These are phyloP conservation scores for Galeruca laticollis DNA, from an alignment of 2,888 invertebrate species.

Conservation along the genomic window DNA sequence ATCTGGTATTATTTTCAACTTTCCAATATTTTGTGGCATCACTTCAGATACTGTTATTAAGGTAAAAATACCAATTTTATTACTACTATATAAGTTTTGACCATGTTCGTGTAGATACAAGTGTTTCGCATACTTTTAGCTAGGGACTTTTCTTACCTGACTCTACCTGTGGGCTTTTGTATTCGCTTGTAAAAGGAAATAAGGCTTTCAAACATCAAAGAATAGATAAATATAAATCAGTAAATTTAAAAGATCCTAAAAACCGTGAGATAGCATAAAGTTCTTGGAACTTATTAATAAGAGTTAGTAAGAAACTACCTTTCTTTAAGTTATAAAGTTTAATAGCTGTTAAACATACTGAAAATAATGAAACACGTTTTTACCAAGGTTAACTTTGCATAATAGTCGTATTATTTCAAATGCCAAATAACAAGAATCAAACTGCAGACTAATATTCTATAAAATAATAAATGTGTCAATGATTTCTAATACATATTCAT, in stretches of 20 bases:
- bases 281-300: neutral
- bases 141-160: neutral
- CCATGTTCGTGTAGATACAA: neutral
- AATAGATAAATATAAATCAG: slow-evolving; percentile 11
- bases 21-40: neutral
- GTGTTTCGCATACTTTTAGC: neutral
- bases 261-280: neutral
- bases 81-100: neutral
- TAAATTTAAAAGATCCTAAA: neutral
- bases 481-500: neutral
- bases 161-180: neutral
- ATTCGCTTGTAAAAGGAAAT: neutral
- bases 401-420: neutral
- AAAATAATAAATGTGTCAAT: neutral
- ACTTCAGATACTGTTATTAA: neutral
- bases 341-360: neutral
- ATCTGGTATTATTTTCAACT: too few relatives aligned
- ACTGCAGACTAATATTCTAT: neutral
- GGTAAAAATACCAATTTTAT: neutral
- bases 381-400: slow-evolving; percentile 5
- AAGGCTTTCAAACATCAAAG: slow-evolving; percentile 1
- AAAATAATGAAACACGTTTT: neutral
- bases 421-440: neutral
- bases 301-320: neutral
- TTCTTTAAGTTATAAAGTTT: neutral